These are phyloP conservation scores for Falco rusticolus DNA, from an alignment of 2,797 vertebrate species.

Conservation along the genomic window DNA sequence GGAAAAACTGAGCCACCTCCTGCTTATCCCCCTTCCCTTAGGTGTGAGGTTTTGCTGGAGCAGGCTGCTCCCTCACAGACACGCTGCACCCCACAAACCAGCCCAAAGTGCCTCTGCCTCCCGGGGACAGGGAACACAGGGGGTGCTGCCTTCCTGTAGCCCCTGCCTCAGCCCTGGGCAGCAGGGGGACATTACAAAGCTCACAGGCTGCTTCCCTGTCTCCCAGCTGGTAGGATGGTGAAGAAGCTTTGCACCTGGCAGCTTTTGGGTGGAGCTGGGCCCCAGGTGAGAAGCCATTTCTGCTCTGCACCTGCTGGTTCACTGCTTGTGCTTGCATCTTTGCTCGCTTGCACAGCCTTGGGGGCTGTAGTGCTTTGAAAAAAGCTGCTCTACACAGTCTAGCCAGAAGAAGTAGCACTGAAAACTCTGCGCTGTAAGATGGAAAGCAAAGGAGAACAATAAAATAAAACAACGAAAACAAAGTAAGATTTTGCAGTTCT, in stretches of 20 bases:
- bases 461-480: too few species aligned
- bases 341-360: fast-evolving
- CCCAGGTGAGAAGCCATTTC: not conserved
- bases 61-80: not conserved
- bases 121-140: fast-evolving
- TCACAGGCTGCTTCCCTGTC: too few species aligned
- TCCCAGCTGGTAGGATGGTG: not conserved
- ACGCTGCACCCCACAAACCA: fast-evolving
- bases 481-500: not conserved
- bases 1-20: not conserved
- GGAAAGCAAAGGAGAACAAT: too few species aligned
- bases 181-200: too few species aligned
- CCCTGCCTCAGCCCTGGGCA: not conserved
- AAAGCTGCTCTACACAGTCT: fast-evolving
- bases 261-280: not conserved
- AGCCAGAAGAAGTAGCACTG: not conserved
- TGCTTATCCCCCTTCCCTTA: not conserved
- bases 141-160: not conserved
- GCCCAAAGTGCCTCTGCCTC: too few species aligned
- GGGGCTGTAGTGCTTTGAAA: not conserved
- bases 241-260: not conserved
- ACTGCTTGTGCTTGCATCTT: not conserved
- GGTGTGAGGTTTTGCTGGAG: too few species aligned
- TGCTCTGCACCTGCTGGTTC: fast-evolving
- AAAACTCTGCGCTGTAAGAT: fast-evolving